These are phyloP conservation scores for Ornithoptera priamus DNA, from an alignment of 2,888 invertebrate genomes.

Conservation along the genomic window DNA sequence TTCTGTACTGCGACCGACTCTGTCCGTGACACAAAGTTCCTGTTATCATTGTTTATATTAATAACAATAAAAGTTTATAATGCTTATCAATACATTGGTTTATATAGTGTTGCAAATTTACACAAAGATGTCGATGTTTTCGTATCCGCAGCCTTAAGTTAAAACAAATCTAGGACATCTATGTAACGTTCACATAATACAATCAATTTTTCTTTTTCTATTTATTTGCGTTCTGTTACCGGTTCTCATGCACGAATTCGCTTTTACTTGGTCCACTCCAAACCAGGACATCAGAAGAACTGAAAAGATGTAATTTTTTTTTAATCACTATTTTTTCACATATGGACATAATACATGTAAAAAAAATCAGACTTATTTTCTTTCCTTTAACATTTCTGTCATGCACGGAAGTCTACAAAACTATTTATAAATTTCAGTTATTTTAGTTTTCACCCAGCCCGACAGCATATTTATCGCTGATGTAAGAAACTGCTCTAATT, in stretches of 20 bases:
- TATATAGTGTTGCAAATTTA: conserved; percentile 12
- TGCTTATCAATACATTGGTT: conserved; percentile 2
- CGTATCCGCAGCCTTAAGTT: conserved; percentile 37
- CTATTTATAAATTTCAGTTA: background rate
- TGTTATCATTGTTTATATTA: background rate
- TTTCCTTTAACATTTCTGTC: background rate
- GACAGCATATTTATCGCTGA: background rate
- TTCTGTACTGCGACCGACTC: background rate
- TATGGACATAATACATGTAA: no score
- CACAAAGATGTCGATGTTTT: conserved; percentile 38
- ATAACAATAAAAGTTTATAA: background rate
- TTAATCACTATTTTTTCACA: background rate
- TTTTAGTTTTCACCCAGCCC: background rate
- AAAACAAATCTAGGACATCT: conserved; percentile 44
- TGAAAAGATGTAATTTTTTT: conserved; percentile 53
- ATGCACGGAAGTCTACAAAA: background rate
- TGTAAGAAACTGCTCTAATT: background rate
- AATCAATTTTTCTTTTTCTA: conserved; percentile 29
- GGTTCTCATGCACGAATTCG: conserved; percentile 75
- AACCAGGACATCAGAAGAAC: conserved; percentile 79
- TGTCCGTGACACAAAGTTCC: background rate
- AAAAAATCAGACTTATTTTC: background rate
- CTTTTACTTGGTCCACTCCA: conserved; percentile 74
- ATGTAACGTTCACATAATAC: conserved; percentile 44
- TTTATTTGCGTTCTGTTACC: conserved; percentile 58